These are phyloP conservation scores for Neogale vison DNA, from an alignment of 2,113 vertebrate genomes.

Conservation along the genomic window DNA sequence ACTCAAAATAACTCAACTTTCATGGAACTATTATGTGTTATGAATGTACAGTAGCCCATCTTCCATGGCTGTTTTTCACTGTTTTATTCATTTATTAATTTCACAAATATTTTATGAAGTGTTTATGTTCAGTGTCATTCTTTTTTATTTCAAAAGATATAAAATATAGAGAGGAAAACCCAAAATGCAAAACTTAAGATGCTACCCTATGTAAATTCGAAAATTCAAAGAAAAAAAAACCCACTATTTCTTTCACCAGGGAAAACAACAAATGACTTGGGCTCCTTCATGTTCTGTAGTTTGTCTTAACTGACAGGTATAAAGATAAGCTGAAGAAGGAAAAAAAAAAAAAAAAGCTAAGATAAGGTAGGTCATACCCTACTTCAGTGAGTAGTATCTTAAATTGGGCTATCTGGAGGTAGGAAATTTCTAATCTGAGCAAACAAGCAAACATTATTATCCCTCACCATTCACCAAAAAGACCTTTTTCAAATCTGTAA, in stretches of 20 bases:
- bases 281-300: neutral
- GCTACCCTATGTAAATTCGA: neutral
- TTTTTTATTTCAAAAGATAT: slow-evolving; percentile 27
- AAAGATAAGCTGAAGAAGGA: slow-evolving; percentile 10
- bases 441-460: slow-evolving; percentile 60
- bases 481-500: neutral
- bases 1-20: neutral
- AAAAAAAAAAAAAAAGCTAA: neutral
- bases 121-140: neutral
- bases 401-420: neutral
- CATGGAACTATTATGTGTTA: neutral
- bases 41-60: neutral
- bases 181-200: slow-evolving; percentile 6
- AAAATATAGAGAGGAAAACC: neutral
- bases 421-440: slow-evolving; percentile 55
- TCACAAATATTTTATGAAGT: neutral
- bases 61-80: neutral
- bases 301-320: slow-evolving; percentile 33
- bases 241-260: neutral
- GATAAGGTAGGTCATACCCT: neutral
- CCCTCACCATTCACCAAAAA: slow-evolving; percentile 35
- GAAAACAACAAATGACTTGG: neutral
- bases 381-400: slow-evolving; percentile 33
- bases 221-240: neutral
- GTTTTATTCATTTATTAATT: slow-evolving; percentile 36